phyloP scores from a whole-genome alignment of 2,888 invertebrate genomes.

The Melinaea marsaeus region DNA sequence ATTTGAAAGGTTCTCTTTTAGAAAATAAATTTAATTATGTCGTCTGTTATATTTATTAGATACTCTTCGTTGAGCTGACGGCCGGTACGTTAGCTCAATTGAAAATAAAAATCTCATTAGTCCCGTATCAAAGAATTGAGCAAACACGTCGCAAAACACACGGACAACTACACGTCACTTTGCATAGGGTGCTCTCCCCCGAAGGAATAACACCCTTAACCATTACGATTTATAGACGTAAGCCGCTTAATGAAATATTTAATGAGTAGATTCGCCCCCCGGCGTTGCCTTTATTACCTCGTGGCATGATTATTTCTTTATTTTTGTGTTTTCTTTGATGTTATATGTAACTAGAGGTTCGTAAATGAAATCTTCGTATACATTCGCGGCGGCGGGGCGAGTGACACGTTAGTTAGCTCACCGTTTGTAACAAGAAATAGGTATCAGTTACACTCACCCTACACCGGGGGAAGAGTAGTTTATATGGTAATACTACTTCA shows the following conservation, averaged over 20 bases:
- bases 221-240: constrained; percentile 6
- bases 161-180: too few relatives aligned
- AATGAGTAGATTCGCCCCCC: constrained; percentile 15
- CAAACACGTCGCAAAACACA: too few relatives aligned
- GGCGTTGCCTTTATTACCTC: constrained; percentile 12
- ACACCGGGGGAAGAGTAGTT: constrained; percentile 12
- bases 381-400: neutral
- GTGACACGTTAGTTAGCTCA: neutral
- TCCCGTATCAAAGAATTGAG: too few relatives aligned
- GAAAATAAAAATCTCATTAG: too few relatives aligned
- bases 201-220: constrained; percentile 7
- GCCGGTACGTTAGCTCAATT: too few relatives aligned
- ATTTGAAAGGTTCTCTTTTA: too few relatives aligned
- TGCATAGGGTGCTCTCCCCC: constrained; percentile 8
- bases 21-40: too few relatives aligned
- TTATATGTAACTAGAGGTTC: constrained; percentile 1
- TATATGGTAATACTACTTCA: constrained; percentile 25
- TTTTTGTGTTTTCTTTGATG: constrained; percentile 7
- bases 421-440: neutral
- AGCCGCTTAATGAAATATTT: constrained; percentile 10
- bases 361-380: neutral
- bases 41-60: too few relatives aligned
- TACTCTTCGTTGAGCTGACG: too few relatives aligned
- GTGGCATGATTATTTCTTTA: constrained; percentile 14
- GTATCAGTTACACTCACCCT: constrained; percentile 8